phyloP scores from a whole-genome alignment of 2,113 vertebrate genomes.

The Rhagologus leucostigma region DNA sequence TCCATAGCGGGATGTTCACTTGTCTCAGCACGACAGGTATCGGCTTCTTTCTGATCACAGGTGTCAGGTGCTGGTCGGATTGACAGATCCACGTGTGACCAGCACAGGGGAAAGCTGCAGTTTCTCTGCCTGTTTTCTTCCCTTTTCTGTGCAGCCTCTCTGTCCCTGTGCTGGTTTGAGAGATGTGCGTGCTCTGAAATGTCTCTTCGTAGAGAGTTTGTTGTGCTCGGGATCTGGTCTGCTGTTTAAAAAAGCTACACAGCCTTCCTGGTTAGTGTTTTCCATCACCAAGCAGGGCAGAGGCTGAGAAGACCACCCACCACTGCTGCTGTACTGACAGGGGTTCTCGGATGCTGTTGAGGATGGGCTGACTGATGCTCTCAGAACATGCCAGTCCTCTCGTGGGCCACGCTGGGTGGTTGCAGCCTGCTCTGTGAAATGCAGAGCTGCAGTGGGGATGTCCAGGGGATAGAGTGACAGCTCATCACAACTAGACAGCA shows the following conservation, averaged over 20 bases:
- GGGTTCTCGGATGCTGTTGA: rapidly evolving
- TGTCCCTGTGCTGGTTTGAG: neutral
- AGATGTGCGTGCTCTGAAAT: rapidly evolving
- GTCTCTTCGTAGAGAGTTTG: neutral
- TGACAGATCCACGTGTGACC: neutral
- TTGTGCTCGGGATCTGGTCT: neutral
- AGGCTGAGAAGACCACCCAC: neutral
- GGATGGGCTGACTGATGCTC: neutral
- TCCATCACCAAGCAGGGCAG: neutral
- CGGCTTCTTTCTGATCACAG: neutral
- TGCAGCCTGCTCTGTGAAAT: neutral
- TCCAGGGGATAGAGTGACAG: neutral
- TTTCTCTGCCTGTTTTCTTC: neutral
- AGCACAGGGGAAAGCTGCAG: neutral
- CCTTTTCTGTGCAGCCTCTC: neutral
- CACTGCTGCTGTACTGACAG: neutral
- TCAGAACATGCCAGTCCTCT: neutral
- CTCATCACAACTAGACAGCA: neutral
- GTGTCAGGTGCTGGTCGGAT: neutral
- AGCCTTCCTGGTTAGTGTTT: neutral
- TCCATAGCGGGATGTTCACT: neutral
- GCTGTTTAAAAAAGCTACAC: neutral
- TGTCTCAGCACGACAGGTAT: neutral
- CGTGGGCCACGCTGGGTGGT: rapidly evolving
- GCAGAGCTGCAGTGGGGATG: neutral